These are phyloP conservation scores for Platichthys stellatus DNA, from an alignment of 2,113 vertebrate genomes.

Conservation along the genomic window DNA sequence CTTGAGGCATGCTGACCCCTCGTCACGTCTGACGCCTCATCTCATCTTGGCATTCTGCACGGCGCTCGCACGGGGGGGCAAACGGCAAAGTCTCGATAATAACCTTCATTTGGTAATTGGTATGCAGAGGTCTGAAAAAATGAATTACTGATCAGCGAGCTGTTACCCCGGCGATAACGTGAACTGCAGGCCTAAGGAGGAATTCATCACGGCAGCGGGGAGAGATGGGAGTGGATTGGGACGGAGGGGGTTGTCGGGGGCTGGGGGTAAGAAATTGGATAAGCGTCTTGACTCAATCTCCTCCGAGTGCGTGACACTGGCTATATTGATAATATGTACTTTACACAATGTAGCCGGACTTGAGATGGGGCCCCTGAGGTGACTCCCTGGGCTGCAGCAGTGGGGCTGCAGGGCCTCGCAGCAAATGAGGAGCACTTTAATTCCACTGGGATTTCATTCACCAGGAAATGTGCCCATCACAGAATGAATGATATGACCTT, in stretches of 20 bases:
- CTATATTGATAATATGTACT: slow-evolving; percentile 46
- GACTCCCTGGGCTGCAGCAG: neutral
- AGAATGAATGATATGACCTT: neutral
- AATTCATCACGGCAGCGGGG: slow-evolving; percentile 44
- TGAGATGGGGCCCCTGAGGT: slow-evolving; percentile 4
- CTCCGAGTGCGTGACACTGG: slow-evolving; percentile 43
- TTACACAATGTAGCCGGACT: slow-evolving; percentile 15
- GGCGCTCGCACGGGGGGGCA: slow-evolving; percentile 45
- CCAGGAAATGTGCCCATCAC: neutral
- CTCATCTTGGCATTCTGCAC: slow-evolving; percentile 79
- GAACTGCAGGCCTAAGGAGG: slow-evolving; percentile 81
- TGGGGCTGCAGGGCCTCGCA: neutral
- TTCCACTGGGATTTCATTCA: slow-evolving; percentile 7
- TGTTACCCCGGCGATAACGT: slow-evolving; percentile 83
- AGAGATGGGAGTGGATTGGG: slow-evolving; percentile 2
- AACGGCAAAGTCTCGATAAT: slow-evolving; percentile 79
- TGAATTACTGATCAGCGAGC: slow-evolving; percentile 88
- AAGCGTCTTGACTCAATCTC: slow-evolving; percentile 40
- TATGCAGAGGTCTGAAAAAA: slow-evolving; percentile 84
- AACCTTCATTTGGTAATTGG: slow-evolving; percentile 87
- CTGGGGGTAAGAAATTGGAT: slow-evolving; percentile 32
- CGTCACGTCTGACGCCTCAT: slow-evolving; percentile 67
- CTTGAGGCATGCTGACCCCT: slow-evolving; percentile 70
- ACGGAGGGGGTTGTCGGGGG: neutral
- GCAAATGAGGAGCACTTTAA: slow-evolving; percentile 12